Conservation (phyloP, 2,113 vertebrate species). For the Cyprinodon tularosa region DNA sequence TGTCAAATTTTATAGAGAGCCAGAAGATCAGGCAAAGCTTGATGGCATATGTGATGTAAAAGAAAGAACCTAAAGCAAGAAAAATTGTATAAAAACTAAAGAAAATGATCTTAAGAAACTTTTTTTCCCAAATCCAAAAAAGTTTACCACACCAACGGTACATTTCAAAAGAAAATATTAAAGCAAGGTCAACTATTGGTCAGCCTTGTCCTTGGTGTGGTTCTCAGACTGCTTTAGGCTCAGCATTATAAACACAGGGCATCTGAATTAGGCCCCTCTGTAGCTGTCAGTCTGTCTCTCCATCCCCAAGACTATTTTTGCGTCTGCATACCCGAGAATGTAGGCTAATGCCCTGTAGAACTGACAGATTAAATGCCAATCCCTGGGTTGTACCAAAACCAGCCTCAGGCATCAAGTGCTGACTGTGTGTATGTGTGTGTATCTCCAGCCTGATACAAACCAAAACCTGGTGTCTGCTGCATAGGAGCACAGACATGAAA, state of each 20-base stretch:
- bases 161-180: slow-evolving; percentile 13
- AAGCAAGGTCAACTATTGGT: slow-evolving; percentile 12
- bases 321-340: slow-evolving; percentile 63
- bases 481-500: slow-evolving; percentile 54
- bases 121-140: not conserved
- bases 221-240: slow-evolving; percentile 37
- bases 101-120: not conserved
- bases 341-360: slow-evolving; percentile 75
- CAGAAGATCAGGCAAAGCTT: too few relatives aligned
- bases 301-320: slow-evolving; percentile 40
- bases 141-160: not conserved
- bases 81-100: too few relatives aligned
- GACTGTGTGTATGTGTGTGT: slow-evolving; percentile 19
- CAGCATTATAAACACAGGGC: slow-evolving; percentile 18
- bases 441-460: slow-evolving; percentile 44
- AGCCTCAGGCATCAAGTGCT: slow-evolving; percentile 55
- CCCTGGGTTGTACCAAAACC: slow-evolving; percentile 66
- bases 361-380: slow-evolving; percentile 78
- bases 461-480: slow-evolving; percentile 38
- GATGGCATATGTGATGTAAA: too few relatives aligned
- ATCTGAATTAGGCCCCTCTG: slow-evolving; percentile 3
- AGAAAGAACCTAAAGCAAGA: too few relatives aligned
- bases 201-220: slow-evolving; percentile 13
- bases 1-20: too few relatives aligned
- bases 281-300: slow-evolving; percentile 39